Conservation (phyloP, 2,797 vertebrate genomes). For the Gallinago solitaria region DNA sequence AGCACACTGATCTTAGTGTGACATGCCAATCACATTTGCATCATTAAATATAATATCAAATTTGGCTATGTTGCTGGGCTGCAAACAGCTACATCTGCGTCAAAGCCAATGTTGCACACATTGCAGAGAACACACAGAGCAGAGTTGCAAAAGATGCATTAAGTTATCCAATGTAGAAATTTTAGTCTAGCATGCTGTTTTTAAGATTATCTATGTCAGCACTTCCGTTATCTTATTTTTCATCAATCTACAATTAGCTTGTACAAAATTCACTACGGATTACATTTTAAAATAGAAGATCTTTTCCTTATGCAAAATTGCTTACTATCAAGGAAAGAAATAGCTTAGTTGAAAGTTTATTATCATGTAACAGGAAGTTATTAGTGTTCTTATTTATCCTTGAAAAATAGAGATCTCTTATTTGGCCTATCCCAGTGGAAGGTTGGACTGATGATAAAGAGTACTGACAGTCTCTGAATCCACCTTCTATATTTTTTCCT, state of each 20-base stretch:
- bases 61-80: not conserved
- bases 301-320: constrained; percentile 22
- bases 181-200: not conserved
- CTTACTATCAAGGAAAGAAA: constrained; percentile 12
- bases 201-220: constrained; percentile 18
- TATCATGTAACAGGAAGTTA: not conserved
- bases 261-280: constrained; percentile 16
- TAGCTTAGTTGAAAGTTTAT: constrained; percentile 6
- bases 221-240: constrained; percentile 42
- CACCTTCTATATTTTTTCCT: not conserved
- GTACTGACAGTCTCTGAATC: not conserved
- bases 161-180: not conserved
- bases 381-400: not conserved
- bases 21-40: not conserved
- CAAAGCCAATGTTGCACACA: not conserved
- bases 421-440: not conserved
- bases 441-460: not conserved
- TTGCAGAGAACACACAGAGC: not conserved
- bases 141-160: not conserved
- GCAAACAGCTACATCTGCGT: not conserved
- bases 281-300: not conserved
- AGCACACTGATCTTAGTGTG: not conserved
- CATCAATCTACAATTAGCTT: constrained; percentile 27
- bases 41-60: not conserved
- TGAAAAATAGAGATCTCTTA: not conserved